phyloP scores from a whole-genome alignment of 1,140 invertebrate genomes.

The Cyrtorhinus lividipennis region DNA sequence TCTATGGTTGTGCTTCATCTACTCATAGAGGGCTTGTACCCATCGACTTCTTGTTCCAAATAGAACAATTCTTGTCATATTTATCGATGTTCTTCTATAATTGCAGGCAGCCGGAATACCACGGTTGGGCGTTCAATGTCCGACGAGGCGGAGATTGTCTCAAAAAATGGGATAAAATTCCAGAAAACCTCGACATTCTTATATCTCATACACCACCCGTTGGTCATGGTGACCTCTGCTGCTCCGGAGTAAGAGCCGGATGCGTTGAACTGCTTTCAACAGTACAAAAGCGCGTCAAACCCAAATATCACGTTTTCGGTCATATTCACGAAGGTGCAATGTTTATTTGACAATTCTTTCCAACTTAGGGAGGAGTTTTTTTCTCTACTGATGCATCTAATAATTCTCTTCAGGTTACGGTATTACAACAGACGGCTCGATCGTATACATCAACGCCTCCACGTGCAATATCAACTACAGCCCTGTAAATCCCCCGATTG shows the following conservation, averaged over 20 bases:
- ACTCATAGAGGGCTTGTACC: no score
- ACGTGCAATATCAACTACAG: constrained; percentile 67
- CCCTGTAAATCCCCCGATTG: constrained; percentile 60
- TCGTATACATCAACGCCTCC: constrained; percentile 71
- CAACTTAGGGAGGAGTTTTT: no score
- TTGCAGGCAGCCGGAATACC: constrained; percentile 62
- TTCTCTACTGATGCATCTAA: no score
- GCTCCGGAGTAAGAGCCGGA: constrained; percentile 56
- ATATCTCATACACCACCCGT: constrained; percentile 62
- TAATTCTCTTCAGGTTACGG: constrained; percentile 55
- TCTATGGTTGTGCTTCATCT: no score
- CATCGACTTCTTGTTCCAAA: no score
- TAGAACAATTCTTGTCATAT: no score
- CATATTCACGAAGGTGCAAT: constrained; percentile 69
- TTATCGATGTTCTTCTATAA: no score
- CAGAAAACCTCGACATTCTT: constrained; percentile 57
- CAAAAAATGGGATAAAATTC: constrained; percentile 66
- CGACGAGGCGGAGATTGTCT: constrained; percentile 50
- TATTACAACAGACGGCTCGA: constrained; percentile 62
- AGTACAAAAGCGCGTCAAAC: constrained; percentile 60
- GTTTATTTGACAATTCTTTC: neutral
- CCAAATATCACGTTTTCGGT: constrained; percentile 76
- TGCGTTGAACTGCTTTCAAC: constrained; percentile 69
- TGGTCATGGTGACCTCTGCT: constrained; percentile 65
- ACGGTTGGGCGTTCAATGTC: constrained; percentile 73